These are phyloP conservation scores for Drosophila prosaltans DNA, from an alignment of 1,140 invertebrate genomes.

Conservation along the genomic window DNA sequence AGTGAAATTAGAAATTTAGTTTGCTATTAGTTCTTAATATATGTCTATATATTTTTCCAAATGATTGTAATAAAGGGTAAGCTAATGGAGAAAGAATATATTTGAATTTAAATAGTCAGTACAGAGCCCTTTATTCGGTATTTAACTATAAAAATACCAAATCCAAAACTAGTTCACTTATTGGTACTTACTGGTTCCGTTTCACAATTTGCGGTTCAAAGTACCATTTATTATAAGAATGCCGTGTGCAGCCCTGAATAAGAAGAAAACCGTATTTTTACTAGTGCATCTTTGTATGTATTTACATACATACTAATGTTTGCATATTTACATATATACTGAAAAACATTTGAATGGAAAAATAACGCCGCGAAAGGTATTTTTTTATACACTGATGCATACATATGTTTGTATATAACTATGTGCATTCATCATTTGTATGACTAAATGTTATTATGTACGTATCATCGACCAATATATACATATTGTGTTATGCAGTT, in stretches of 20 bases:
- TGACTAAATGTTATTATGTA: conserved; percentile 18
- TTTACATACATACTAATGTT: conserved; percentile 6
- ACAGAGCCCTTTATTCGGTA: neutral
- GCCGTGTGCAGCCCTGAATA: neutral
- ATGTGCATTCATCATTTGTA: neutral
- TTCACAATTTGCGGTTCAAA: neutral
- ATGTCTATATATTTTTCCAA: no score
- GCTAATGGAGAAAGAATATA: no score
- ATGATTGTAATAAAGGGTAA: no score
- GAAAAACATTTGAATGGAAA: conserved; percentile 6
- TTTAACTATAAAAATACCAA: neutral
- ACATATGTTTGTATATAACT: neutral
- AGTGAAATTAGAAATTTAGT: no score
- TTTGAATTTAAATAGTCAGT: no score
- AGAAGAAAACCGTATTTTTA: conserved; percentile 4
- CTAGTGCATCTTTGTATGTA: conserved; percentile 2
- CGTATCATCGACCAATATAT: neutral
- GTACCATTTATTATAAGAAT: neutral
- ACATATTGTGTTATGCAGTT: conserved; percentile 4
- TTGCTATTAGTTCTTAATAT: no score
- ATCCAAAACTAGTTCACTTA: neutral
- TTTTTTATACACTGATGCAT: neutral
- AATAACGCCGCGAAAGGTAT: conserved; percentile 12
- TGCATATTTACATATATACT: conserved; percentile 7
- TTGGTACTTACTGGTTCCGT: neutral